These are phyloP conservation scores for Bubalus kerabau DNA, from an alignment of 2,113 vertebrate species.

Conservation along the genomic window DNA sequence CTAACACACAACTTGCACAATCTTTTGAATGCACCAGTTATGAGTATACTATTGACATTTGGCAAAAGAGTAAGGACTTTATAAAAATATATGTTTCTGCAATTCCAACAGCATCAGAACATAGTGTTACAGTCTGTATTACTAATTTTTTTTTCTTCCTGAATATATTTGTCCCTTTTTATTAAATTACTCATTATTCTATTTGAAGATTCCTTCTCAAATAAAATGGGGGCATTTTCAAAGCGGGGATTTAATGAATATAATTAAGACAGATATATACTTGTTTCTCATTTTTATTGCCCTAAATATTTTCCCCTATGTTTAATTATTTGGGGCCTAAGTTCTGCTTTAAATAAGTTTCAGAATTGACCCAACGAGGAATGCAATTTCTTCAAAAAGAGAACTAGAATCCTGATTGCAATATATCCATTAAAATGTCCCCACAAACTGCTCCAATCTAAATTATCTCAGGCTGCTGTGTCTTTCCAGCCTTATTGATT, in stretches of 20 bases:
- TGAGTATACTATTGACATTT: neutral
- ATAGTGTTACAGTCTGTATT: neutral
- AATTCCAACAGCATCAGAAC: neutral
- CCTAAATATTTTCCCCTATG: neutral
- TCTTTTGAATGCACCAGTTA: neutral
- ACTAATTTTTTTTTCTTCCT: neutral
- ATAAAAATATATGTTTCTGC: neutral
- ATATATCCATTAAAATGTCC: constrained; percentile 72
- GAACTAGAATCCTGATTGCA: constrained; percentile 43
- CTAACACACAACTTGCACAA: neutral
- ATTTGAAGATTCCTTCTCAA: neutral
- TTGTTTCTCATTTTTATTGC: neutral
- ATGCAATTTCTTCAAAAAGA: constrained; percentile 37
- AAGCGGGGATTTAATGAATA: neutral
- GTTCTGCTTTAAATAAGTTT: constrained; percentile 44
- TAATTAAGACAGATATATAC: neutral
- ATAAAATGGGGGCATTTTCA: neutral
- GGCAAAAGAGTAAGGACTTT: neutral
- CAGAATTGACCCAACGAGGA: constrained; percentile 43
- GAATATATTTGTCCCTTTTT: neutral
- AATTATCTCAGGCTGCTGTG: constrained; percentile 70
- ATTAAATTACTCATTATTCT: neutral
- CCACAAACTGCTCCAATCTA: constrained; percentile 58
- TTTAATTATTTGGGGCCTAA: constrained; percentile 32
- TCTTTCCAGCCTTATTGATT: constrained; percentile 76